Base-by-base conservation (phyloP, 2,888 invertebrate species). In the Rhingia rostrata region DNA sequence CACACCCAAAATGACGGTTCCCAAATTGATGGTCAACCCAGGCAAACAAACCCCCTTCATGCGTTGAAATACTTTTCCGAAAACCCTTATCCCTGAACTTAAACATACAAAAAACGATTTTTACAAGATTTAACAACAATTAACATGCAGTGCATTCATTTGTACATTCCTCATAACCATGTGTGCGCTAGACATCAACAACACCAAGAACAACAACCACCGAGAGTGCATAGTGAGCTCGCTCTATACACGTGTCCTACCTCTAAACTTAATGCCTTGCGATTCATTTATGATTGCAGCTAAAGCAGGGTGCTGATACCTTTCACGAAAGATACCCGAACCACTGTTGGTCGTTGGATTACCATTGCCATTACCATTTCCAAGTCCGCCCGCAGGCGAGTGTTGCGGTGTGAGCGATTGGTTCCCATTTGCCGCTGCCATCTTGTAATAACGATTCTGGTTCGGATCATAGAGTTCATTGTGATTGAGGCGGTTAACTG, bases 271-370 rank as follows among this genome's bases (percentile, higher is more conserved):
- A 60, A 91, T 87, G 81, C 91, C 91, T 88, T 91, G 91, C 7
- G 90, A 88, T 75, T 91, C 91, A 79, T 91, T 91, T 69, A 91
- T 91, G 84, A 91, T 91, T 82, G 91, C 91, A 70, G 90, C 89
- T 87, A 91, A 87, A 9, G 91, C 91, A 60, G 91, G 91, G 88
- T 91, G 91, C 79, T 91, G 91, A 85, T 91, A 91, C 14, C 91
- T 89, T 86, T 91, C 91, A 10, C 91, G 89, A 87, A 90, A 90
- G 66, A 90, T 89, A 73, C 89, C 89, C 47, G 91, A 90, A 35
- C 90, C 90, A 80, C 90, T 89, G 81, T 81, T 80, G 67, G 80
- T 81, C 72, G 85, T 81, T 66, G 84, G 60, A 6, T 88, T 88
- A 37, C 88, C 88, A 72, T 90, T 90, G 49, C 88, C 88, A 66